A percentile compares a stretch with the other conserved stretches of the same genome.
phyloP scores from a whole-genome alignment of 2,797 vertebrate species.

The Amphiprion clarkii region DNA sequence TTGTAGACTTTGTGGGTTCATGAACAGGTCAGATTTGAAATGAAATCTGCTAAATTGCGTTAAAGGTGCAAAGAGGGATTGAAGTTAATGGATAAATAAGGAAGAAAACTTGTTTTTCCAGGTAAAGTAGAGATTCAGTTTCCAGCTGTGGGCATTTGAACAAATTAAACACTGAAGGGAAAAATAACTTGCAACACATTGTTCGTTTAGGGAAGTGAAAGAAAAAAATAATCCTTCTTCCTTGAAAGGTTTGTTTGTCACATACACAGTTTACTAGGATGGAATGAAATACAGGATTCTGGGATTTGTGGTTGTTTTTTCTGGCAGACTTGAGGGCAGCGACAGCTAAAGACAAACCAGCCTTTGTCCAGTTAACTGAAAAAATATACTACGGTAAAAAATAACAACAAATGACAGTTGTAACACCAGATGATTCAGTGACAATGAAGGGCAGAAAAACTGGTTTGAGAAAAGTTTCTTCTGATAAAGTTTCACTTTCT shows the following conservation, averaged over 20 bases:
- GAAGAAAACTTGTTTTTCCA: not conserved
- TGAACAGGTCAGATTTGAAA: slow-evolving; percentile 7
- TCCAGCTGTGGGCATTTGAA: not conserved
- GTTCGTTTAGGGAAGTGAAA: slow-evolving; percentile 24
- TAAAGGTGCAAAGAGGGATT: not conserved
- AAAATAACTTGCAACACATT: slow-evolving; percentile 1
- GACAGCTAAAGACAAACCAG: not conserved
- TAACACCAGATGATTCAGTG: slow-evolving; percentile 15
- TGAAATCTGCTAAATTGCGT: not conserved
- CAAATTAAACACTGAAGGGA: not conserved
- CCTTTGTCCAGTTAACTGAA: not conserved
- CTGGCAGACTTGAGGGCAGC: too few species aligned
- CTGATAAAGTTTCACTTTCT: slow-evolving; percentile 59
- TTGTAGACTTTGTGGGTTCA: slow-evolving; percentile 21
- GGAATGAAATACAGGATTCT: not conserved
- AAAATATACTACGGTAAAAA: not conserved
- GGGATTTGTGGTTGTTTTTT: not conserved
- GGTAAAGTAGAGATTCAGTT: not conserved
- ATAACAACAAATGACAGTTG: not conserved
- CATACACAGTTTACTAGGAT: not conserved
- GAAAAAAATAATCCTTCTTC: not conserved
- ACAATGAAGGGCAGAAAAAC: slow-evolving; percentile 60
- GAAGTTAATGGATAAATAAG: not conserved
- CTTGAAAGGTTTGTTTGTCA: not conserved
- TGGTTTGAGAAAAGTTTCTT: slow-evolving; percentile 61